phyloP scores from a whole-genome alignment of 2,797 vertebrate genomes.

The Acrossocheilus fasciatus region DNA sequence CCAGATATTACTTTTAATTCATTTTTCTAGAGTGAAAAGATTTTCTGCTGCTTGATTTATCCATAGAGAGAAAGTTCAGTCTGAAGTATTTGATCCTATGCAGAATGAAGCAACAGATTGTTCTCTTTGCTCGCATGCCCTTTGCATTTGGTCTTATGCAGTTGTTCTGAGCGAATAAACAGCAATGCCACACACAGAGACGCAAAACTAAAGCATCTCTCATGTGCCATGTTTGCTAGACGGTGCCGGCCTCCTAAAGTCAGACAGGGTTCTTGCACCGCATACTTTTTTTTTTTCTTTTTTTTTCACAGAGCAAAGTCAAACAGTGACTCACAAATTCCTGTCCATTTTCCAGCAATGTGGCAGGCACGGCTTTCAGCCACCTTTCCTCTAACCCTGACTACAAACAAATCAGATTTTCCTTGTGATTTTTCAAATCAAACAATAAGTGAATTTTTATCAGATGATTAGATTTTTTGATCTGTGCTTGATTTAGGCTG shows the following conservation, averaged over 20 bases:
- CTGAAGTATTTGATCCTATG: neutral
- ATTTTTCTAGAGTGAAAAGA: neutral
- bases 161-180: slow-evolving; percentile 25
- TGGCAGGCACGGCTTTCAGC: slow-evolving; percentile 48
- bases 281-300: slow-evolving; percentile 67
- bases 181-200: slow-evolving; percentile 36
- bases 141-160: slow-evolving; percentile 2
- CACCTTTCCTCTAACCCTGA: slow-evolving; percentile 38
- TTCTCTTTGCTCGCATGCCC: neutral
- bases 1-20: neutral
- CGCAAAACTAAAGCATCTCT: slow-evolving; percentile 33
- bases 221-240: slow-evolving; percentile 49
- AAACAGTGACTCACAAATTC: slow-evolving; percentile 86
- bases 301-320: slow-evolving; percentile 79
- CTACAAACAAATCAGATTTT: slow-evolving; percentile 22
- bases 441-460: slow-evolving; percentile 5
- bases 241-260: slow-evolving; percentile 49
- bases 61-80: neutral
- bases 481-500: slow-evolving; percentile 23
- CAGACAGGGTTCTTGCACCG: slow-evolving; percentile 76
- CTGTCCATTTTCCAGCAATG: slow-evolving; percentile 65
- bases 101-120: slow-evolving; percentile 13
- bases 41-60: neutral
- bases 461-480: slow-evolving; percentile 16
- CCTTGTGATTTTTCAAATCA: neutral